phyloP scores from a whole-genome alignment of 2,113 vertebrate genomes.

The Bucco capensis region DNA sequence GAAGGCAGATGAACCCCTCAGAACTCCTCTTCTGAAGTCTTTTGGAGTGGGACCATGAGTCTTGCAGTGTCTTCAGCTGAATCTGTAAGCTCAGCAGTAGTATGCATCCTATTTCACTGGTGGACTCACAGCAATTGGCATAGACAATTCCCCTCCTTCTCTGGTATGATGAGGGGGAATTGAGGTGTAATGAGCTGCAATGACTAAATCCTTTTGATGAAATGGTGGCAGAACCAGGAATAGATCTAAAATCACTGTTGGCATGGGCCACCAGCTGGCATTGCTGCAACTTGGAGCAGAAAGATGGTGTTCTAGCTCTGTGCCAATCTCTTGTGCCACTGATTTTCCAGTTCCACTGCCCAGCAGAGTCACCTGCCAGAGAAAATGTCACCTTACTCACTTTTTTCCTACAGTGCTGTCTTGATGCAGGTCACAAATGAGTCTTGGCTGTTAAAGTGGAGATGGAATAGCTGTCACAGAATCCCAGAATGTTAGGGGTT shows the following conservation, averaged over 20 bases:
- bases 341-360: neutral
- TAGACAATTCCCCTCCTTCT: neutral
- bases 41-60: neutral
- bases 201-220: neutral
- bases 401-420: neutral
- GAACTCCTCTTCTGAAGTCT: neutral
- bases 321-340: neutral
- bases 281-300: neutral
- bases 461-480: neutral
- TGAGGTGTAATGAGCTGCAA: neutral
- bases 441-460: neutral
- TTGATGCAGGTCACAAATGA: neutral
- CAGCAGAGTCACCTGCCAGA: neutral
- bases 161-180: neutral
- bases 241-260: neutral
- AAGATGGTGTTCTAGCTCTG: neutral
- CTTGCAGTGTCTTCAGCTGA: neutral
- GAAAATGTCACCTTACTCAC: conserved; percentile 22
- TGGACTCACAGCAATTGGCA: neutral
- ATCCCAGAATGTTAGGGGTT: no score
- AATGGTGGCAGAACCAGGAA: neutral
- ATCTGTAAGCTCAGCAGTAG: neutral
- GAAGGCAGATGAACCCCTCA: neutral
- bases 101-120: neutral
- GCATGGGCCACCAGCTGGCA: neutral